phyloP scores from a whole-genome alignment of 2,888 invertebrate species.

The Sacculina carcini region DNA sequence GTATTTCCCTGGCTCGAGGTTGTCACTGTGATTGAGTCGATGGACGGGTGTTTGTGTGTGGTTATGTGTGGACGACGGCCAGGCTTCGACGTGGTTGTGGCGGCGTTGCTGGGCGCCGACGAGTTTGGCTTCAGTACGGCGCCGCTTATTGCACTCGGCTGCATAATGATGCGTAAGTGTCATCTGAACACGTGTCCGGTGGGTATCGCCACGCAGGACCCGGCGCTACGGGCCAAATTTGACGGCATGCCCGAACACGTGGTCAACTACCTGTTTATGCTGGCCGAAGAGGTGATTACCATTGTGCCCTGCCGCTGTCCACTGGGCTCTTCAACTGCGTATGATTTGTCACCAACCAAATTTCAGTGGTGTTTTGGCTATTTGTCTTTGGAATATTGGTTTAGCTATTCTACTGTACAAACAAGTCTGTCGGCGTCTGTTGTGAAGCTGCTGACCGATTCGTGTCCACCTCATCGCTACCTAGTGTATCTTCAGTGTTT shows the following conservation, averaged over 20 bases:
- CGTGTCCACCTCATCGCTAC: too few species aligned
- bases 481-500: background rate
- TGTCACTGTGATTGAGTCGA: constrained; percentile 21
- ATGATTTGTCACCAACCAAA: too few species aligned
- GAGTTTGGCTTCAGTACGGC: constrained; percentile 98
- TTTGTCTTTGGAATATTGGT: constrained; percentile 3
- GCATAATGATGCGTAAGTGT: constrained; percentile 99
- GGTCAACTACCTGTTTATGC: constrained; percentile 84
- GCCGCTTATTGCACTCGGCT: constrained; percentile 87
- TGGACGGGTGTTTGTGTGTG: constrained; percentile 50
- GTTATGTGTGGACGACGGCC: constrained; percentile 13
- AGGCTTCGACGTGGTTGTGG: constrained; percentile 84
- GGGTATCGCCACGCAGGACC: constrained; percentile 96
- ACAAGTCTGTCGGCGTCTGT: background rate
- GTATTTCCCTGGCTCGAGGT: background rate
- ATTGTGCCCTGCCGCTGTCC: too few species aligned
- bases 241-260: constrained; percentile 93
- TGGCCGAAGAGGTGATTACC: constrained; percentile 67
- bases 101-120: constrained; percentile 84
- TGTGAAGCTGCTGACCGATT: background rate
- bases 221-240: constrained; percentile 76
- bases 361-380: too few species aligned
- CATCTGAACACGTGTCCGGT: constrained; percentile 98
- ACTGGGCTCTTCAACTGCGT: too few species aligned
- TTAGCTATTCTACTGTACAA: background rate